Conservation (phyloP, 1,140 invertebrate species). For the Pogonus chalceus region DNA sequence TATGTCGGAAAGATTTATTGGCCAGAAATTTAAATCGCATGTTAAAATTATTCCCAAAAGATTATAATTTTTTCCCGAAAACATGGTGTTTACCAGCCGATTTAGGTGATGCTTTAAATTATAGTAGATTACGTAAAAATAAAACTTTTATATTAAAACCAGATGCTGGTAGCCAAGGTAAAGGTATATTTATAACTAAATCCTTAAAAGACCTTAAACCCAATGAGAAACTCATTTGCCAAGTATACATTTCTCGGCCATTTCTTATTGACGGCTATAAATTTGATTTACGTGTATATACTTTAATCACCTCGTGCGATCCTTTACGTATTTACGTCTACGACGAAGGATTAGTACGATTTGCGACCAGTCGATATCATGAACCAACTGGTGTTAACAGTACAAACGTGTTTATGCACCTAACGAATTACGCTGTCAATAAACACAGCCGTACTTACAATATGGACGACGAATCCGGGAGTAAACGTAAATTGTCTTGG, state of each 20-base stretch:
- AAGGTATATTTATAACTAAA: slow-evolving; percentile 75
- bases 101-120: slow-evolving; percentile 51
- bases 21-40: slow-evolving; percentile 78
- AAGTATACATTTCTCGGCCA: slow-evolving; percentile 62
- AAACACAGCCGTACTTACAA: slow-evolving; percentile 76
- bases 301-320: slow-evolving; percentile 87
- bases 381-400: slow-evolving; percentile 70
- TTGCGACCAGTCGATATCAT: slow-evolving; percentile 76
- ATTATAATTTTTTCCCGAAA: slow-evolving; percentile 85
- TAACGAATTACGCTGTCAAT: slow-evolving; percentile 96
- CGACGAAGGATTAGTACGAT: slow-evolving; percentile 88
- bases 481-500: slow-evolving; percentile 76
- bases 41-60: slow-evolving; percentile 73
- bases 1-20: slow-evolving; percentile 77
- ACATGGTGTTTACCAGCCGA: slow-evolving; percentile 91
- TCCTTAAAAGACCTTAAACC: slow-evolving; percentile 64
- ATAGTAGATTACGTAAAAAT: slow-evolving; percentile 53
- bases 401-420: slow-evolving; percentile 86
- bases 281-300: slow-evolving; percentile 93
- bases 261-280: slow-evolving; percentile 93
- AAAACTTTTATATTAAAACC: slow-evolving; percentile 84
- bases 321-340: slow-evolving; percentile 88
- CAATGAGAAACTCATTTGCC: slow-evolving; percentile 73
- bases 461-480: slow-evolving; percentile 66
- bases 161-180: slow-evolving; percentile 75